Percentiles rank a stretch among this genome's conserved stretches.
Conservation (phyloP, 1,140 invertebrate species). For the Lutraria rhynchaena region DNA sequence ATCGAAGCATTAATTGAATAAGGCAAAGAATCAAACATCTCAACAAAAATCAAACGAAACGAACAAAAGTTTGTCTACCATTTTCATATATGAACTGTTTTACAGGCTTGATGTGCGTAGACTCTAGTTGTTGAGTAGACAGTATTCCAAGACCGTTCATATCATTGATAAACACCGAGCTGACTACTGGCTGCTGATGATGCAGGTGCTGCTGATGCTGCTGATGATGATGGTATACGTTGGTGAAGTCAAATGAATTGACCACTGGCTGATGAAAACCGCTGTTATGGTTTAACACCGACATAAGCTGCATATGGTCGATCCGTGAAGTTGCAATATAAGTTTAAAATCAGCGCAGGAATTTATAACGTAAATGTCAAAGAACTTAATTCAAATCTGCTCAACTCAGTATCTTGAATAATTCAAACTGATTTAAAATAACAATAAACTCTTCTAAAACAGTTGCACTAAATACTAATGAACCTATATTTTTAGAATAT, state of each 20-base stretch:
- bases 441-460: no score
- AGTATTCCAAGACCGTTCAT: constrained; percentile 40
- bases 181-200: constrained; percentile 16
- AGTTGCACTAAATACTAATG: no score
- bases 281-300: constrained; percentile 18
- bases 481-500: no score
- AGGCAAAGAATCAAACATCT: no score
- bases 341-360: no score
- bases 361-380: no score
- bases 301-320: constrained; percentile 51
- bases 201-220: constrained; percentile 4
- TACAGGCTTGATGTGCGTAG: constrained; percentile 13
- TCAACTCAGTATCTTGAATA: no score
- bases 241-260: neutral
- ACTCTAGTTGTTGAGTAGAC: constrained; percentile 15
- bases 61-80: neutral
- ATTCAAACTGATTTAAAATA: no score
- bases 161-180: constrained; percentile 39
- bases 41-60: no score
- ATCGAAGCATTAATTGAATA: no score
- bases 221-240: neutral
- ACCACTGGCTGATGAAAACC: constrained; percentile 8
- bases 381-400: no score
- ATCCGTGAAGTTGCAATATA: neutral
- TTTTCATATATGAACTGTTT: constrained; percentile 24